Evolutionary conservation across 2,113 vertebrate species (phyloP), one percentile per base, ranked within the genome.

Genomic region (Panthera leo): DNA sequence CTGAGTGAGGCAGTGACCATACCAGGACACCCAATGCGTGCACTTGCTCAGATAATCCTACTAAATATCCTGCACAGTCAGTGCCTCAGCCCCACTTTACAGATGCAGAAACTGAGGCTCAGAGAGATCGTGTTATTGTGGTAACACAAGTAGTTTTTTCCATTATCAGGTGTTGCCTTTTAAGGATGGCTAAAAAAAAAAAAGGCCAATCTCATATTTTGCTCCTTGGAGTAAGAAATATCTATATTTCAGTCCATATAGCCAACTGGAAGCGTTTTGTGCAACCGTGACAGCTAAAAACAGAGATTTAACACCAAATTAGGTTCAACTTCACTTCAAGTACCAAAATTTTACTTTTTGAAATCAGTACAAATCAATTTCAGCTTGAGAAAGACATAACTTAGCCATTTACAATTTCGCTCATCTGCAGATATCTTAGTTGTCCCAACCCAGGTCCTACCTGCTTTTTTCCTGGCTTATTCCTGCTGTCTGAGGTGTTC

Each of bases 281-380:
- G 39, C 0, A 14, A 58, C 21, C 27, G 51, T 15, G 18, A 86
- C 71, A 25, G 88, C 94, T 70, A 94, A 51, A 97, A 98, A 96
- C 83, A 80, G 93, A 91, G 96, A 95, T 89, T 94, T 91, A 88
- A 92, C 86, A 58, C 12, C 53, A 91, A 91, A 95, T 94, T 88
- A 78, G 97, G 90, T 82, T 95, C 58, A 71, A 70, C 79, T 73
- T 96, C 34, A 70, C 96, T 97, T 97, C 93, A 42, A 73, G 91
- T 85, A 93, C 96, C 48, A 29, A 97, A 95, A 84, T 82, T 97
- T 97, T 95, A 89, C 95, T 97, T 97, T 97, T 92, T 95, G 58
- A 98, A 98, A 96, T 75, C 58, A 96, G 53, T 80, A 75, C 97
- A 97, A 97, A 2, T 78, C 93, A 89, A 92, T 73, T 36, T 98